These are phyloP conservation scores for Elaphurus davidianus DNA, from an alignment of 2,113 vertebrate species.

Conservation along the genomic window DNA sequence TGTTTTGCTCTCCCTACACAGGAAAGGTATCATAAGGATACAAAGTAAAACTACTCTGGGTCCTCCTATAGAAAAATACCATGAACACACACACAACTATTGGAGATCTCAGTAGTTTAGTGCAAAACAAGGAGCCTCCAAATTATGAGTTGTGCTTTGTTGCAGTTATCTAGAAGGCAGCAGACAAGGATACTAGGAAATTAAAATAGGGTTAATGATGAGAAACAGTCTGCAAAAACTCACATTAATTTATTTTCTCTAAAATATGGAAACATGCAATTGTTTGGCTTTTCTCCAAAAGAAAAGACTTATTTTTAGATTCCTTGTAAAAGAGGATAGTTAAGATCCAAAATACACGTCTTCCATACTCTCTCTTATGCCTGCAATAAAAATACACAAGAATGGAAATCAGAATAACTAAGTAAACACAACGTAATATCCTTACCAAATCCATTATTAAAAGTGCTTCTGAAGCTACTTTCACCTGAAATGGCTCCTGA, in stretches of 20 bases:
- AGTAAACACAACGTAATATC: slow-evolving; percentile 43
- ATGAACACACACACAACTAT: slow-evolving; percentile 6
- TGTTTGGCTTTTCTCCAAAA: slow-evolving; percentile 68
- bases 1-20: background rate
- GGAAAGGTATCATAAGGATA: background rate
- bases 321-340: slow-evolving; percentile 71
- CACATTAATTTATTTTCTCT: slow-evolving; percentile 73
- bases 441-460: slow-evolving; percentile 98
- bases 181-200: slow-evolving; percentile 50
- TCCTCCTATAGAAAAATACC: background rate
- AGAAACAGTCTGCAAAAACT: slow-evolving; percentile 58
- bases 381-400: slow-evolving; percentile 67
- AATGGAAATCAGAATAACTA: slow-evolving; percentile 65
- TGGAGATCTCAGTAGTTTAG: background rate
- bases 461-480: slow-evolving; percentile 93
- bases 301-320: slow-evolving; percentile 61
- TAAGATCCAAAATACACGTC: slow-evolving; percentile 72
- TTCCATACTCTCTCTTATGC: slow-evolving; percentile 69
- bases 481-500: slow-evolving; percentile 95
- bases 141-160: background rate
- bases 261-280: slow-evolving; percentile 64
- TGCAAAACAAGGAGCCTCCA: background rate
- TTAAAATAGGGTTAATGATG: slow-evolving; percentile 39
- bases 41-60: slow-evolving; percentile 11
- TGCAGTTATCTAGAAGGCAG: slow-evolving; percentile 4